Evolutionary conservation across 2,797 vertebrate species (phyloP), one percentile per base, ranked within the genome.

Genomic region (Peromyscus aztecus): DNA sequence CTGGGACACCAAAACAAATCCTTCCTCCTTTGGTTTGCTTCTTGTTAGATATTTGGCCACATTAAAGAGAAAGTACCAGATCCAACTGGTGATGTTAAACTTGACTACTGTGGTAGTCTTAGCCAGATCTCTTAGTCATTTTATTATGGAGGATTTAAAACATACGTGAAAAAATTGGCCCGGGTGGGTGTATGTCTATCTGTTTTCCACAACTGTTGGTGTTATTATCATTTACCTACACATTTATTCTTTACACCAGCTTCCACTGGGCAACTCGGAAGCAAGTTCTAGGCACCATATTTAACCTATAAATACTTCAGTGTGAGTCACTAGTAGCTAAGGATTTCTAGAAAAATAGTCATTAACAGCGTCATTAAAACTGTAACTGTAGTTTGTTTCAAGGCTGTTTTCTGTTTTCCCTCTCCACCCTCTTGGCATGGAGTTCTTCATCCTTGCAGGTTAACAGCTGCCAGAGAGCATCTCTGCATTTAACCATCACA

Each of bases 341-440:
- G 10, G 7, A 40, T 27, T 67, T 67, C 69, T 83, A 90, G 84
- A 61, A 75, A 97, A 87, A 92, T 61, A 80, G 40, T 16, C 37
- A 78, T 82, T 82, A 65, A n/a, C 43, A 69, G 29, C 13, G 16
- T 43, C 67, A 75, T 89, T 46, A 90, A 88, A 37, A 87, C 61
- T 67, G 43, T 94, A 37, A 59, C 49, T 21, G 6, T 21, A 40
- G 52, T 63, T 92, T 97, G 49, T 88, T 90, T 96, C 57, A 34
- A 80, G 61, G 1, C 24, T 80, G 2, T 59, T 87, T 94, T 94
- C 40, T 75, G 0, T 89, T 92, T 84, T 84, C 27, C 34, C 27
- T 11, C 27, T 49, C 75, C 86, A 81, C 55, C 5, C 4, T 34
- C 40, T 65, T 55, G n/a, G n/a, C 16, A 11, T 46, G 52, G 46